Conservation (phyloP, 2,888 invertebrate genomes). For the Phyllotreta striolata region DNA sequence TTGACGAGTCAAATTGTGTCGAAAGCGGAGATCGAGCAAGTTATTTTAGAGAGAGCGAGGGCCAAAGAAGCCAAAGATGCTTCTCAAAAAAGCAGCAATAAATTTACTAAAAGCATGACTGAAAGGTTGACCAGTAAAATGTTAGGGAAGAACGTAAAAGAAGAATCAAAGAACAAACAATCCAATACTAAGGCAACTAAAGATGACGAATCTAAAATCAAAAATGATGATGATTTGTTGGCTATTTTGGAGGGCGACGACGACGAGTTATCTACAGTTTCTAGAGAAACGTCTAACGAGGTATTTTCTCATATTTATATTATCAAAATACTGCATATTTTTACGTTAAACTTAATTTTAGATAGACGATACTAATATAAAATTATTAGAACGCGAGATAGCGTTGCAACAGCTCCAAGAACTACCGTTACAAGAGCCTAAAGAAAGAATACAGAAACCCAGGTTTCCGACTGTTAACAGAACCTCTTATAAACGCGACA, state of each 20-base stretch:
- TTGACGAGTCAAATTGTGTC: conserved; percentile 66
- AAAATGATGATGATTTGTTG: conserved; percentile 65
- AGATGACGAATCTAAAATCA: conserved; percentile 39
- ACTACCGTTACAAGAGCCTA: conserved; percentile 55
- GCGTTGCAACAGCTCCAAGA: conserved; percentile 67
- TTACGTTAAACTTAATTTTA: conserved; percentile 9
- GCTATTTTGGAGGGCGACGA: conserved; percentile 65
- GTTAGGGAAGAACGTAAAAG: conserved; percentile 32
- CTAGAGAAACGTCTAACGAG: conserved; percentile 23
- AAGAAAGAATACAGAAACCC: conserved; percentile 36
- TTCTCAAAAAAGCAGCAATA: conserved; percentile 60
- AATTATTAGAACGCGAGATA: conserved; percentile 63
- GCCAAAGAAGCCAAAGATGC: conserved; percentile 50
- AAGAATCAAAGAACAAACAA: conserved; percentile 1
- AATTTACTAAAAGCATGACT: conserved; percentile 65
- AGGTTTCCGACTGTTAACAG: conserved; percentile 17
- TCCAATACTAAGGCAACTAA: conserved; percentile 2
- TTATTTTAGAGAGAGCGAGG: conserved; percentile 63
- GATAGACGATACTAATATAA: conserved; percentile 43
- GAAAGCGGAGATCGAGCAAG: conserved; percentile 65
- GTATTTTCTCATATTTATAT: conserved; percentile 4
- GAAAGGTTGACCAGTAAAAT: conserved; percentile 57
- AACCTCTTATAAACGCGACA: neutral
- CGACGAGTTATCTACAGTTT: conserved; percentile 39
- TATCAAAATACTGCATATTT: neutral